Base-by-base conservation (phyloP, 37 sponge, comb jelly and placozoan genomes). In the Beroe forskalii region DNA sequence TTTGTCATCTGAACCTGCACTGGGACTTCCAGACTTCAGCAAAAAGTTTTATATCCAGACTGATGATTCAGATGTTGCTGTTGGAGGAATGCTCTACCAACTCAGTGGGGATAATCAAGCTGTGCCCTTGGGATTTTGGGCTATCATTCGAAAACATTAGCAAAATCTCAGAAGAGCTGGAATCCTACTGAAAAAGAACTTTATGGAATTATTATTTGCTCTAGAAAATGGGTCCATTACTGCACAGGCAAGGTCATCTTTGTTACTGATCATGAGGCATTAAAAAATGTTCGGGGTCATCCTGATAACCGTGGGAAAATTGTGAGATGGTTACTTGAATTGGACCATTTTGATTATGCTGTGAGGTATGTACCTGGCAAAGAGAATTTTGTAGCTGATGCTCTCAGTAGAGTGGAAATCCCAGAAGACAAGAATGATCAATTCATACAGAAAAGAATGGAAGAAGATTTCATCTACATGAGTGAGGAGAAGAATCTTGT, bases 71-170 rank as follows among this genome's bases (percentile, higher is more conserved):
- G 61, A 27, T 22, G 55, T 25, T 4, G 89, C 61, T 20, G 32
- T 86, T 6, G 89, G 89, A 44, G 89, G 24, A 48, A 25, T 86
- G 2, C 60, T 86, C 6, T 86, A 12, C n/a, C 89, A 86, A 24
- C 6, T 9, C 3, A 60, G 12, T 24, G 89, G 41, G n/a, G 30
- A 1, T 8, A 30, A 30, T 17, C 38, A 43, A 6, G n/a, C n/a
- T n/a, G n/a, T n/a, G n/a, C n/a, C n/a, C 12, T 32, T 4, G 37
- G 37, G 22, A 8, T 36, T 4, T 14, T 24, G 4, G 60, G 24
- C 30, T 86, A 86, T 30, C 19, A 9, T 60, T 60, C 61, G 2
- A 43, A 55, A 43, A 55, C 12, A 9, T 60, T 86, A 6, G 8
- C 89, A 28, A 43, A 43, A 44, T 2, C 89, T 2, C 31, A 86